Percentiles rank a stretch among this genome's conserved stretches.
Evolutionary conservation across 2,888 invertebrate genomes (phyloP).

Genomic region (Meteorus colon): DNA sequence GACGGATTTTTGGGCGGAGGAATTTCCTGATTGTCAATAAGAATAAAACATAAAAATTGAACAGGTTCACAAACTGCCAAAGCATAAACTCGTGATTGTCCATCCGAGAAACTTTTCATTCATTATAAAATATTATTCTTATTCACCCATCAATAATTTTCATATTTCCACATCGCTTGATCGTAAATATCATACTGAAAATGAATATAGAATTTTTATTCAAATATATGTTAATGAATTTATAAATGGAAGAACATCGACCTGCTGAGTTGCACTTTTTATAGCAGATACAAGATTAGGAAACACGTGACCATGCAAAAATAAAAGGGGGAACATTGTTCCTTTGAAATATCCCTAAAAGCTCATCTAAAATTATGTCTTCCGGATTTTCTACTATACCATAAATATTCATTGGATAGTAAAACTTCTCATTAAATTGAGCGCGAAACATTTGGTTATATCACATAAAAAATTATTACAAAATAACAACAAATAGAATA

Average conservation of each 20-base stretch:
- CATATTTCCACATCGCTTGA: not conserved
- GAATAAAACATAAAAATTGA: slow-evolving; percentile 10
- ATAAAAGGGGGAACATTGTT: not conserved
- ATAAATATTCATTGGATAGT: not conserved
- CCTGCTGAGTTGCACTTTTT: not conserved
- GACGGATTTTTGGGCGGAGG: slow-evolving; percentile 45
- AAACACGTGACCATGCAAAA: not conserved
- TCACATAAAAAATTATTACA: too few species aligned
- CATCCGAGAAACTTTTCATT: not conserved
- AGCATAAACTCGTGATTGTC: not conserved
- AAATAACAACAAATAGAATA: too few species aligned
- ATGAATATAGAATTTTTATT: not conserved
- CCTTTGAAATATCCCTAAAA: not conserved
- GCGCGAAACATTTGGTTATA: too few species aligned
- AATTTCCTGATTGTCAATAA: slow-evolving; percentile 38
- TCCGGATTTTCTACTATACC: not conserved
- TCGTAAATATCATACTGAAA: too few species aligned
- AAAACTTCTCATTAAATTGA: too few species aligned
- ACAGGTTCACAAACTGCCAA: slow-evolving; percentile 42
- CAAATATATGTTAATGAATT: slow-evolving; percentile 14
- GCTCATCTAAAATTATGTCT: not conserved
- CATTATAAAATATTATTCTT: not conserved
- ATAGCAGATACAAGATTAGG: not conserved
- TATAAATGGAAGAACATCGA: slow-evolving; percentile 4
- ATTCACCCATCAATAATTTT: not conserved